These are phyloP conservation scores for Anthoscopus minutus DNA, from an alignment of 2,113 vertebrate species.

Conservation along the genomic window DNA sequence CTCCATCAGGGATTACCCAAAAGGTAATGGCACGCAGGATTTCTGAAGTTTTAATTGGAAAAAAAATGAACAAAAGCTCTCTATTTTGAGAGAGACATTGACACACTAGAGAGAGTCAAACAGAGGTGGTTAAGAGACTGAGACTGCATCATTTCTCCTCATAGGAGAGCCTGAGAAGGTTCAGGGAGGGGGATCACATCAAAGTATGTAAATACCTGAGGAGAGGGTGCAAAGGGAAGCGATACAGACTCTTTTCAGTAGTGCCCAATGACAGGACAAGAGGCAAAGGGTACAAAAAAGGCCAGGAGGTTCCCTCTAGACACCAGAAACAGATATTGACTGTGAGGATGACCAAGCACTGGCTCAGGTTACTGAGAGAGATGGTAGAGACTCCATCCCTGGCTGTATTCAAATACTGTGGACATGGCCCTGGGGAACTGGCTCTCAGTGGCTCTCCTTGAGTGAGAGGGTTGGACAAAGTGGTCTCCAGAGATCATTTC, in stretches of 20 bases:
- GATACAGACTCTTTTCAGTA: background rate
- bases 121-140: background rate
- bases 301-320: background rate
- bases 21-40: background rate
- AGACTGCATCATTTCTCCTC: background rate
- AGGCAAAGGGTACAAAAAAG: fast-evolving
- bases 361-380: background rate
- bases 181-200: background rate
- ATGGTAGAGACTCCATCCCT: background rate
- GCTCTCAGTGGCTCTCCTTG: background rate
- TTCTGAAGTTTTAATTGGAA: background rate
- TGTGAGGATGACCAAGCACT: background rate
- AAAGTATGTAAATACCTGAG: background rate
- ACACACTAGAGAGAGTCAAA: background rate
- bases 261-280: background rate
- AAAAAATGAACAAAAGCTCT: background rate
- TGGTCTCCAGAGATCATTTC: background rate
- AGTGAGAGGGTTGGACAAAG: background rate
- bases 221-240: background rate
- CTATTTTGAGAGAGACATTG: background rate
- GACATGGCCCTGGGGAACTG: background rate
- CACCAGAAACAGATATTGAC: background rate
- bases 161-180: background rate
- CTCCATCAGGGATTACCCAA: background rate
- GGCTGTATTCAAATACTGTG: background rate